Percentiles rank a stretch among this genome's conserved stretches.
Conservation (phyloP, 2,797 vertebrate genomes). For the Jordanella pulchra region DNA sequence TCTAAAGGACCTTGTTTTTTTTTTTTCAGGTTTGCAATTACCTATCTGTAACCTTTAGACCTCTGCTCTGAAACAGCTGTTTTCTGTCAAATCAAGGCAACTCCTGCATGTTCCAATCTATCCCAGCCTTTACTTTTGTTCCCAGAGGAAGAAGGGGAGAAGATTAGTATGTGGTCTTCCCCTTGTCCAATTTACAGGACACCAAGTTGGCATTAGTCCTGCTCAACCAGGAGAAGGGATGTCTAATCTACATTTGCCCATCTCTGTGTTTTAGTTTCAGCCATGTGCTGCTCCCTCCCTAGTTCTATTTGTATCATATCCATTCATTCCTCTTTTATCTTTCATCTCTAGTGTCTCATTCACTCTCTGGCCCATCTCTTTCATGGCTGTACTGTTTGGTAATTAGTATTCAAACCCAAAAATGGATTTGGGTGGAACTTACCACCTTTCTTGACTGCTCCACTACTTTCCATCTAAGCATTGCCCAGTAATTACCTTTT, state of each 20-base stretch:
- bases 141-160: conserved; percentile 27
- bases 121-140: conserved; percentile 30
- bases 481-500: conserved; percentile 25
- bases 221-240: conserved; percentile 28
- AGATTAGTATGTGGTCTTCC: conserved; percentile 7
- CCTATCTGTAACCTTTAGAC: conserved; percentile 48
- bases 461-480: conserved; percentile 33
- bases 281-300: conserved; percentile 23
- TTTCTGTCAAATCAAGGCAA: conserved; percentile 28
- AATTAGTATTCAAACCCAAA: conserved; percentile 17
- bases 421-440: conserved; percentile 19
- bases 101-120: conserved; percentile 40
- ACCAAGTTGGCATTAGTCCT: conserved; percentile 42
- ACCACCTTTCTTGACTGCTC: conserved; percentile 6
- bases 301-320: conserved; percentile 44
- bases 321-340: conserved; percentile 35
- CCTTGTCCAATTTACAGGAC: conserved; percentile 53
- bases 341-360: conserved; percentile 17
- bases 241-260: conserved; percentile 24
- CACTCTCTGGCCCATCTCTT: conserved; percentile 15
- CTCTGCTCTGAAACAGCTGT: conserved; percentile 54
- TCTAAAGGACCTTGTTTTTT: conserved; percentile 47
- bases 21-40: conserved; percentile 28
- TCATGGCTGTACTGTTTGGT: conserved; percentile 18
- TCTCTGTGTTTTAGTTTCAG: conserved; percentile 6